These are phyloP conservation scores for Lithophane socia DNA, from an alignment of 2,888 invertebrate species.

Conservation along the genomic window DNA sequence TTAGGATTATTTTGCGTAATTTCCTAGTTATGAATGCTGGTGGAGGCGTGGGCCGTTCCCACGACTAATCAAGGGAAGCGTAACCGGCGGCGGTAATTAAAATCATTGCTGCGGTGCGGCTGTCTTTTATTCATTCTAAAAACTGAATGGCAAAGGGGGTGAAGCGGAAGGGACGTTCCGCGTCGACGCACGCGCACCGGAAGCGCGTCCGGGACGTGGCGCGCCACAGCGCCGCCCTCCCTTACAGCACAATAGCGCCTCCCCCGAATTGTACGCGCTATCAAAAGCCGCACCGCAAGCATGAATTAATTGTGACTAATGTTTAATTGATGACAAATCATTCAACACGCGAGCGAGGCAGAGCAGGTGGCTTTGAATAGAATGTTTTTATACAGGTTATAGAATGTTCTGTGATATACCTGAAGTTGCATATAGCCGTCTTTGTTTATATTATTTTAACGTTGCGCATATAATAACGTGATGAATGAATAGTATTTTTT, in stretches of 20 bases:
- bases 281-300: constrained; percentile 64
- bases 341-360: constrained; percentile 51
- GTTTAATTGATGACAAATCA: constrained; percentile 71
- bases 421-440: background rate
- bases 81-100: constrained; percentile 71
- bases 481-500: background rate
- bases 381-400: constrained; percentile 42
- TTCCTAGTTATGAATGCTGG: background rate
- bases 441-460: constrained; percentile 25
- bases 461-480: constrained; percentile 1
- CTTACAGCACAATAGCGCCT: constrained; percentile 73
- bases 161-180: constrained; percentile 88
- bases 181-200: constrained; percentile 86
- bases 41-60: constrained; percentile 63
- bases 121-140: constrained; percentile 79
- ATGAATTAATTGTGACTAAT: constrained; percentile 67
- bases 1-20: background rate
- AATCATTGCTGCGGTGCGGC: constrained; percentile 68
- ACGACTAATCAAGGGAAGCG: constrained; percentile 69
- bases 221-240: constrained; percentile 81
- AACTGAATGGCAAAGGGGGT: constrained; percentile 82
- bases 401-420: constrained; percentile 22
- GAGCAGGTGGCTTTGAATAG: constrained; percentile 58
- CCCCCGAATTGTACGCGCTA: constrained; percentile 68
- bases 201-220: constrained; percentile 89